Conservation (phyloP, 1,140 invertebrate genomes). For the Camponotus floridanus region DNA sequence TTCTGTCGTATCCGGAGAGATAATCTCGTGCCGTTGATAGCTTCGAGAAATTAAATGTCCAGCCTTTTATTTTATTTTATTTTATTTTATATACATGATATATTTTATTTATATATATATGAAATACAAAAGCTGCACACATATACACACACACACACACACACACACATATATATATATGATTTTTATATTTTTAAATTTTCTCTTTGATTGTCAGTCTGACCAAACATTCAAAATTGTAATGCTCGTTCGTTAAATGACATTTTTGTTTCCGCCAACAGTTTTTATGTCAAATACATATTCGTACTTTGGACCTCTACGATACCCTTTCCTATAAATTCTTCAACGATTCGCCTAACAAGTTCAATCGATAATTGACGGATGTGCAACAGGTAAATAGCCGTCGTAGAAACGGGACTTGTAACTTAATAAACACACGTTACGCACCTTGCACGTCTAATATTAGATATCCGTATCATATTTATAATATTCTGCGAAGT, state of each 20-base stretch:
- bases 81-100: no score
- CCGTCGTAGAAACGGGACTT: slow-evolving; percentile 43
- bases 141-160: no score
- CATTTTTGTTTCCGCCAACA: neutral
- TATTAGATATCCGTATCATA: neutral
- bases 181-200: slow-evolving; percentile 9
- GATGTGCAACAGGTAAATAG: slow-evolving; percentile 53
- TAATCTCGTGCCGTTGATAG: slow-evolving; percentile 46
- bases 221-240: neutral
- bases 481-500: neutral
- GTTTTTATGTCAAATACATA: neutral
- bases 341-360: slow-evolving; percentile 34
- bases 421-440: slow-evolving; percentile 33
- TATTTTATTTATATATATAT: no score
- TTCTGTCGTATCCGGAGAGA: slow-evolving; percentile 39
- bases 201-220: neutral
- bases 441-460: slow-evolving; percentile 22
- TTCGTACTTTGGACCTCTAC: neutral
- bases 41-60: slow-evolving; percentile 17
- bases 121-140: no score
- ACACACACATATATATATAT: no score
- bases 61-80: neutral
- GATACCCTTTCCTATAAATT: slow-evolving; percentile 42
- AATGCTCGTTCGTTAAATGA: neutral
- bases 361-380: slow-evolving; percentile 56